phyloP scores from a whole-genome alignment of 1,140 invertebrate species.

The Drosophila kepulauana region DNA sequence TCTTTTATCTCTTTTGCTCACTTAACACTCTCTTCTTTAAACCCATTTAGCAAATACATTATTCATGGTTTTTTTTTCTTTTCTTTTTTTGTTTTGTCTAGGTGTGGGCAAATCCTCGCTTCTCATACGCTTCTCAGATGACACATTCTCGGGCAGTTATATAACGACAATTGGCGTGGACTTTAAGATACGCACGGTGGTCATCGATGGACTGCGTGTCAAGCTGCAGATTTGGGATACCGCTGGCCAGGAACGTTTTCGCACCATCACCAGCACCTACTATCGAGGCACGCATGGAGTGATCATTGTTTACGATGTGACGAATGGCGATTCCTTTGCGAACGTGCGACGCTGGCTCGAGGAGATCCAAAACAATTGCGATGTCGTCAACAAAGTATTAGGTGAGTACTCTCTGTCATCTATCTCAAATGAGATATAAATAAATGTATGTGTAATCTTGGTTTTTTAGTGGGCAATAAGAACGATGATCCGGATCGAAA shows the following conservation, averaged over 20 bases:
- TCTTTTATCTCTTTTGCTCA: background rate
- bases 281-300: conserved; percentile 99
- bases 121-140: conserved; percentile 98
- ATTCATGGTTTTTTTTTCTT: too few species aligned
- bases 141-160: conserved; percentile 99
- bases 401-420: conserved; percentile 86
- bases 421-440: too few species aligned
- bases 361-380: conserved; percentile 99
- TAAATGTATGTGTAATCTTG: too few species aligned
- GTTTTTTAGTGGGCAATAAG: conserved; percentile 96
- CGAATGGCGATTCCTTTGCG: conserved; percentile 99
- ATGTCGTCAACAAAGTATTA: conserved; percentile 99
- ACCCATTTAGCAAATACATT: background rate
- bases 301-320: conserved; percentile 99
- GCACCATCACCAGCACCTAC: conserved; percentile 89
- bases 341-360: conserved; percentile 99
- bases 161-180: conserved; percentile 99
- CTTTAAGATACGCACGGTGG: conserved; percentile 99
- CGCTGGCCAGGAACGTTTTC: conserved; percentile 94
- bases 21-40: background rate
- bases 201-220: conserved; percentile 96
- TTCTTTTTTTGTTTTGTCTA: conserved; percentile 86
- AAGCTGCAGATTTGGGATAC: conserved; percentile 99
- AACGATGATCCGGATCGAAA: conserved; percentile 98
- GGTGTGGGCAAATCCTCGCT: conserved; percentile 99